Percentiles rank a stretch among this genome's conserved stretches.
phyloP scores from a whole-genome alignment of 2,797 vertebrate species.

The Poeciliopsis paucimaculata region DNA sequence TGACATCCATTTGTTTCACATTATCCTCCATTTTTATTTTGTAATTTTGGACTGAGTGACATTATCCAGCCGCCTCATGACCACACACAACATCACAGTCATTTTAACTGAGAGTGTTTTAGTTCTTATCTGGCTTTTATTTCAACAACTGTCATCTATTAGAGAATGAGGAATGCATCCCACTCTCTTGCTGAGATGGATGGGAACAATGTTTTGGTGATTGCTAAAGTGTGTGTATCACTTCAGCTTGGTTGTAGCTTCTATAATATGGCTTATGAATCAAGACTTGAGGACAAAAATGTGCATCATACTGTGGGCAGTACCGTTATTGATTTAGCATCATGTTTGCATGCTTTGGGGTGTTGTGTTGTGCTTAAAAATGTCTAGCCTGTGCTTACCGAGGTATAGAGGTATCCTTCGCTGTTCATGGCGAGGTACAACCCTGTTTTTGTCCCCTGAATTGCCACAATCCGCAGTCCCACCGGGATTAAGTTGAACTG shows the following conservation, averaged over 20 bases:
- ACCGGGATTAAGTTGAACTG: conserved; percentile 99
- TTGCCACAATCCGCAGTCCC: conserved; percentile 97
- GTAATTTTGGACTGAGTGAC: neutral
- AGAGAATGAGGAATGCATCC: neutral
- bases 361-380: conserved; percentile 8
- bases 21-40: neutral
- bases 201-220: neutral
- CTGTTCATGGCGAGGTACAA: conserved; percentile 97
- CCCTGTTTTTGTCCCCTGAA: conserved; percentile 97
- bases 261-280: neutral
- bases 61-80: neutral
- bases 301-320: neutral
- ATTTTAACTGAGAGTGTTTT: neutral
- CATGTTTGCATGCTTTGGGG: neutral
- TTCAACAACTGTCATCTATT: neutral
- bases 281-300: neutral
- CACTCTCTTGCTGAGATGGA: neutral
- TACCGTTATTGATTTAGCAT: conserved; percentile 9
- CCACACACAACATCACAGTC: neutral
- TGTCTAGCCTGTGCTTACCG: conserved; percentile 72
- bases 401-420: conserved; percentile 92
- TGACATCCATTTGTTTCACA: neutral
- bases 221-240: neutral
- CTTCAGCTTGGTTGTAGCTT: neutral
- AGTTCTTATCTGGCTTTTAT: neutral